Conservation (phyloP, 2,113 vertebrate genomes). For the Cacatua alba region DNA sequence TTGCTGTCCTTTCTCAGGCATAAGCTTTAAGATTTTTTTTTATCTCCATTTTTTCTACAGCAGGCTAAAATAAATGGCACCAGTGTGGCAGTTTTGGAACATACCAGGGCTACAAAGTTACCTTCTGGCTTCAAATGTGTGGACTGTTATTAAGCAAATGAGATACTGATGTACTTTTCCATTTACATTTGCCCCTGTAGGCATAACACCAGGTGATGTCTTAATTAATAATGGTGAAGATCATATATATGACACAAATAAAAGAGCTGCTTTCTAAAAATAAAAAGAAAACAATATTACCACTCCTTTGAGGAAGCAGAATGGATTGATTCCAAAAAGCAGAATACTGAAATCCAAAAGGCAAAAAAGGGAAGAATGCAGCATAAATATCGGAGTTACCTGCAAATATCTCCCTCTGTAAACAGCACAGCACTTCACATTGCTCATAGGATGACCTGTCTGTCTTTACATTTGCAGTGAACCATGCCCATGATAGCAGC, state of each 20-base stretch:
- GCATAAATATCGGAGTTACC: neutral
- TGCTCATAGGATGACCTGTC: neutral
- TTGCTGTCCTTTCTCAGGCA: neutral
- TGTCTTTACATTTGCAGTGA: neutral
- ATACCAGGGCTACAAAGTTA: neutral
- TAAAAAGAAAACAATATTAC: neutral
- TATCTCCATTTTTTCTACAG: neutral
- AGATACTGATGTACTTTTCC: slow-evolving; percentile 17
- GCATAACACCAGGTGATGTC: slow-evolving; percentile 25
- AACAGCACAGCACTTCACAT: neutral
- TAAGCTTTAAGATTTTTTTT: neutral
- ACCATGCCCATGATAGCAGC: neutral
- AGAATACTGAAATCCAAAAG: neutral
- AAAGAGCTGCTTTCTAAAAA: slow-evolving; percentile 3
- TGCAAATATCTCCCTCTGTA: neutral
- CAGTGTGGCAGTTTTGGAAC: neutral
- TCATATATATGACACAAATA: neutral
- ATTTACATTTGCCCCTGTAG: slow-evolving; percentile 32
- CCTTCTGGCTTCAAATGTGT: neutral
- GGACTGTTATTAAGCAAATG: slow-evolving; percentile 42
- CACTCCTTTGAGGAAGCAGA: neutral
- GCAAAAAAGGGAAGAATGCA: neutral
- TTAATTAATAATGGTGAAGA: slow-evolving; percentile 26
- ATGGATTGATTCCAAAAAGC: neutral
- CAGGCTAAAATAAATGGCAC: neutral